These are phyloP conservation scores for Thunnus albacares DNA, from an alignment of 2,797 vertebrate species.

Conservation along the genomic window DNA sequence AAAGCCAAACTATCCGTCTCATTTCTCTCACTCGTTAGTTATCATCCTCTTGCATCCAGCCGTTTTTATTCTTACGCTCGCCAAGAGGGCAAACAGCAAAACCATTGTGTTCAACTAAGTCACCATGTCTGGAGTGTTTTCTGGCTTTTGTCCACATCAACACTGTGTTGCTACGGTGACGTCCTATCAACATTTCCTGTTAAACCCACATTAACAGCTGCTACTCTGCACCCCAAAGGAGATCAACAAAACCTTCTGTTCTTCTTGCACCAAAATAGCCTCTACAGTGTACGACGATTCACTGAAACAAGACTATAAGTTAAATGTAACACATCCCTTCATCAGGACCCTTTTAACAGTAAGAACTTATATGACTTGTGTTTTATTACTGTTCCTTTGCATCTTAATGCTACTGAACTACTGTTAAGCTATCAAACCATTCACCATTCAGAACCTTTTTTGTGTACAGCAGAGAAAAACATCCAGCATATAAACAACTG, in stretches of 20 bases:
- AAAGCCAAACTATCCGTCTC: background rate
- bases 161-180: conserved; percentile 60
- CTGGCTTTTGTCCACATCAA: conserved; percentile 65
- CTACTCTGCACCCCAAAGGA: conserved; percentile 19
- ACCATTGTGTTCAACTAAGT: conserved; percentile 28
- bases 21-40: background rate
- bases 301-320: conserved; percentile 4
- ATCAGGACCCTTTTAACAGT: background rate
- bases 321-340: conserved; percentile 15
- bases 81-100: conserved; percentile 31
- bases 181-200: conserved; percentile 74
- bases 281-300: background rate
- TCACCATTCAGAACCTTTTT: background rate
- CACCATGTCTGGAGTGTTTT: conserved; percentile 44
- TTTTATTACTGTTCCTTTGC: background rate
- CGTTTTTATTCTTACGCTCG: conserved; percentile 23
- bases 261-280: conserved; percentile 28
- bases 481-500: conserved; percentile 44
- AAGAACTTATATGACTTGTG: background rate
- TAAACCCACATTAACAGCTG: conserved; percentile 54
- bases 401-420: background rate
- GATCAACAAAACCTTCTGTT: conserved; percentile 31
- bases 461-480: conserved; percentile 20
- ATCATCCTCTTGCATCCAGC: background rate
- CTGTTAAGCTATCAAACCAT: background rate